Conservation (phyloP, 2,888 invertebrate genomes). For the Watsonalla binaria region DNA sequence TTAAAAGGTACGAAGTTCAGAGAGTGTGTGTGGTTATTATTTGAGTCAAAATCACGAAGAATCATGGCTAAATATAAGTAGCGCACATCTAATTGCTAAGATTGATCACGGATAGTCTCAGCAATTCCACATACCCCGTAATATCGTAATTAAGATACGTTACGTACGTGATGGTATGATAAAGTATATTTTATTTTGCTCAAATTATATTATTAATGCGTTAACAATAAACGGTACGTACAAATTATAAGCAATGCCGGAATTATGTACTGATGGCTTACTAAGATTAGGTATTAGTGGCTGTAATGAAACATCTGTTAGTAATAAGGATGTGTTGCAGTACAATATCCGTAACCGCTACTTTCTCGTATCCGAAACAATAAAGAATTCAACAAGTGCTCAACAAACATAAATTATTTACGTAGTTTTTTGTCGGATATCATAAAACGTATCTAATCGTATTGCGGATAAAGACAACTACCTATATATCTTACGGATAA, state of each 20-base stretch:
- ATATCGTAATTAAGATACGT: constrained; percentile 4
- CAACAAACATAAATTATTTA: too few relatives aligned
- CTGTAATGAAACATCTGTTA: background rate
- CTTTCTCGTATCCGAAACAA: background rate
- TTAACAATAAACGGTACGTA: constrained; percentile 12
- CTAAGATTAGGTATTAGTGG: constrained; percentile 27
- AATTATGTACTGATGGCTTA: constrained; percentile 38
- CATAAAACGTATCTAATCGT: too few relatives aligned
- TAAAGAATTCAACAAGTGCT: too few relatives aligned
- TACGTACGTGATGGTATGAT: constrained; percentile 7
- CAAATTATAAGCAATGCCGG: background rate
- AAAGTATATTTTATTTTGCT: background rate
- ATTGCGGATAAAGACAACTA: background rate
- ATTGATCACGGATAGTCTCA: background rate
- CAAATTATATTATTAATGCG: constrained; percentile 13
- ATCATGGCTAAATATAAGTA: too few relatives aligned
- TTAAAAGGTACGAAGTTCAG: too few relatives aligned
- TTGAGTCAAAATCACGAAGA: too few relatives aligned
- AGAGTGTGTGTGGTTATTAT: too few relatives aligned
- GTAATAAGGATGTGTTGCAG: background rate
- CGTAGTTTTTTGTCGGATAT: too few relatives aligned
- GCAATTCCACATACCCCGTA: background rate
- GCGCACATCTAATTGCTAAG: background rate
- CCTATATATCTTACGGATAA: background rate
- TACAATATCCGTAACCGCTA: background rate